Evolutionary conservation across 2,888 invertebrate genomes (phyloP), one percentile per base, ranked within the genome.

Genomic region (Xanthostigma xanthostigma): DNA sequence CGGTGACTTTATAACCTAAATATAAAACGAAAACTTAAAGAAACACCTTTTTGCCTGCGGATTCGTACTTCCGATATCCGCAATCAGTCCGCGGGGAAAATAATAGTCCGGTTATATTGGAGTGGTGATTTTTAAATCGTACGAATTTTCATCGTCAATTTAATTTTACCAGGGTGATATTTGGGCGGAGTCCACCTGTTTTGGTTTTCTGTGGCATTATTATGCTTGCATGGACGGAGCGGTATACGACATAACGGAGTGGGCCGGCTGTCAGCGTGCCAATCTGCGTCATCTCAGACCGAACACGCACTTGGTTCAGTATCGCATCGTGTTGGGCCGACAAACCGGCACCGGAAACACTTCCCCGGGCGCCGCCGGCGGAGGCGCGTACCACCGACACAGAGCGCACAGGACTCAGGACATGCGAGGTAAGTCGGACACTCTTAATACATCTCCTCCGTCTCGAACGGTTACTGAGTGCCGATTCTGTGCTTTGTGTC

Each of bases 221-320:
- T 91, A 88, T 68, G 93, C 95, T 46, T 89, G 93, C 60, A 94
- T 95, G 92, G 94, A 95, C 67, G 91, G 91, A 49, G 86, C 85
- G 53, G 87, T 95, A 35, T 95, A 91, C 67, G 92, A 95, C 69
- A 93, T 96, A 59, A 94, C 93, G 42, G 92, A 94, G 68, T 95
- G 95, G 95, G 95, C 94, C 17, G 85, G 88, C 55, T 95, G 95
- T 68, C 92, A 94, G 74, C 87, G 83, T 59, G 75, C 76, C 49
- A 79, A 79, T 64, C 69, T 83, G 57, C 78, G 79, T 59, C 92
- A 93, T 69, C 74, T 94, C 56, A 81, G 87, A 68, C 87, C 92
- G 11, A 90, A 93, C 70, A 85, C 87, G 52, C 93, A 94, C 71
- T 81, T 84, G 67, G 91, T 94, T 52, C 91, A 91, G 67, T 89